These are phyloP conservation scores for Abrostola tripartita DNA, from an alignment of 2,888 invertebrate species.

Conservation along the genomic window DNA sequence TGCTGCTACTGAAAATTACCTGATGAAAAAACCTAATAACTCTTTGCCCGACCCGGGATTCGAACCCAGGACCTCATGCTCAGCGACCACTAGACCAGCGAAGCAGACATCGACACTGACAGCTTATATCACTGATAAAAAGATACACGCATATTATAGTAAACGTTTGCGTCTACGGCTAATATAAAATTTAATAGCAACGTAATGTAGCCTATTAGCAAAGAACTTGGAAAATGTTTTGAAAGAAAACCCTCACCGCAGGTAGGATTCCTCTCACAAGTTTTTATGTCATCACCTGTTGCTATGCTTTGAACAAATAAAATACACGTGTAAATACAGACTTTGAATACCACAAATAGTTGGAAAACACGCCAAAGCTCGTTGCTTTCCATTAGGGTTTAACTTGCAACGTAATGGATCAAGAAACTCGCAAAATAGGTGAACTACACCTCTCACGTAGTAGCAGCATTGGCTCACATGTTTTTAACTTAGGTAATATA, in stretches of 20 bases:
- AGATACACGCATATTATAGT: too few species aligned
- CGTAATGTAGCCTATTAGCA: background rate
- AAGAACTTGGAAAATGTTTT: constrained; percentile 1
- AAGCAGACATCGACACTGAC: too few species aligned
- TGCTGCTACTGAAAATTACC: too few species aligned
- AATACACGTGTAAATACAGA: background rate
- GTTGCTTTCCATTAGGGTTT: background rate
- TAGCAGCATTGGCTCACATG: too few species aligned
- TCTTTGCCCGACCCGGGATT: too few species aligned
- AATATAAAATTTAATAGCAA: background rate
- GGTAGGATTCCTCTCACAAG: background rate
- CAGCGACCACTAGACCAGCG: too few species aligned
- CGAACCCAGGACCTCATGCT: too few species aligned
- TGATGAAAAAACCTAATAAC: too few species aligned
- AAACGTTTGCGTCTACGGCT: too few species aligned
- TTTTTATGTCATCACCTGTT: constrained; percentile 7
- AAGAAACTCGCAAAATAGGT: background rate
- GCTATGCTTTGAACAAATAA: background rate
- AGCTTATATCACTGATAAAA: too few species aligned
- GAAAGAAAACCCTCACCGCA: background rate
- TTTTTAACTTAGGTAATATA: too few species aligned
- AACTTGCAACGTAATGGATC: background rate
- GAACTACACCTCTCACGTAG: too few species aligned
- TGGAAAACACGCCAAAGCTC: background rate
- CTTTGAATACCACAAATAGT: background rate